Evolutionary conservation across 2,797 vertebrate genomes (phyloP).

Genomic region (Petrocephalus sullivani): DNA sequence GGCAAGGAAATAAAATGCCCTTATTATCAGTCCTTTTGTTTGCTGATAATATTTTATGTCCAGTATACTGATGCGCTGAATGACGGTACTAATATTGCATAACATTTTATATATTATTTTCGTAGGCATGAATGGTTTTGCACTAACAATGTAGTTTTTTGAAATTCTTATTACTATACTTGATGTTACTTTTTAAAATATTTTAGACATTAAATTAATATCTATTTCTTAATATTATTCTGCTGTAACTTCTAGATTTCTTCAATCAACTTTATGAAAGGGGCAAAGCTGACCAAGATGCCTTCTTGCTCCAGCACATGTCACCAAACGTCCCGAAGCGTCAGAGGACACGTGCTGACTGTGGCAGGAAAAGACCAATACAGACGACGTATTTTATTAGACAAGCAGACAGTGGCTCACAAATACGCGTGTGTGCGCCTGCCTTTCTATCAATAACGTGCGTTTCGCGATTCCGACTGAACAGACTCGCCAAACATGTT

Average conservation of each 20-base stretch:
- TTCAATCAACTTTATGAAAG: background rate
- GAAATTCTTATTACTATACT: background rate
- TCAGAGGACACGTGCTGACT: background rate
- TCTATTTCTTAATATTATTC: background rate
- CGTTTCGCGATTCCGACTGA: background rate
- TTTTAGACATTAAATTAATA: background rate
- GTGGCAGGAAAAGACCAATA: background rate
- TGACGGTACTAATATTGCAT: background rate
- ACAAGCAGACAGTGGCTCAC: background rate
- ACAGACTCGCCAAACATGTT: background rate
- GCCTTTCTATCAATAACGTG: background rate
- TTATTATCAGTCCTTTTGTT: background rate
- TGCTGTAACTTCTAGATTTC: background rate
- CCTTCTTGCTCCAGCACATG: background rate
- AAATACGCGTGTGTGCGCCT: background rate
- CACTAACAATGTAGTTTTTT: background rate
- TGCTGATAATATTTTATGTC: background rate
- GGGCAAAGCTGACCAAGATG: background rate
- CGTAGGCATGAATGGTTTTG: background rate
- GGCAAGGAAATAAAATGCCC: background rate
- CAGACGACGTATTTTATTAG: background rate
- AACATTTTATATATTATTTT: background rate
- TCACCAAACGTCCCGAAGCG: background rate
- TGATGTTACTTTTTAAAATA: background rate
- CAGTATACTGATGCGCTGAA: background rate